Base-by-base conservation (phyloP, 2,888 invertebrate species). In the Watsonalla cultraria region DNA sequence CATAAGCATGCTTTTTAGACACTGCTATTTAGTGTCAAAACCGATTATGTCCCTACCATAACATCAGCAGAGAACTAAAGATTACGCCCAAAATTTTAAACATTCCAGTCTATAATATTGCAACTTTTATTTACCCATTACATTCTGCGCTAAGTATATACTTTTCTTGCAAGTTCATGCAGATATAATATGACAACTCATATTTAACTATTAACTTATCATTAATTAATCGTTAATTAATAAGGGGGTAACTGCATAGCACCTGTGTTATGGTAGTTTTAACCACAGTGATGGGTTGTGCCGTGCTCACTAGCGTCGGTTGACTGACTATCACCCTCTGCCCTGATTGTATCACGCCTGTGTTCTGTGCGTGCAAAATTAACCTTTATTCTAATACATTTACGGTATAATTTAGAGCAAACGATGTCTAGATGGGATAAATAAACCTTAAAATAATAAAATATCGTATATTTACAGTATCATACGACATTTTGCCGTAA, bases 321-420 rank as follows among this genome's bases (percentile, higher is more conserved):
- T 90, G 88, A 59, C 82, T 83, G 56, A 86, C 86, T 56, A 89
- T 85, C 77, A 91, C 88, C 62, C 90, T 83, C 76, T 90, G 90
- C 46, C 86, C 75, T 50, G 89, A 81, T 70, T 91, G 90, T 68
- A 91, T 88, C 76, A 91, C 88, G 60, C 89, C 90, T 47, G 88
- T 76, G 63, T 89, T 90, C 90, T 90, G 86, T 70, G 65, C 70
- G 66, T 66, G 59, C 66, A 64, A 64, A 48, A 59, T 52, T 51
- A 47, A 53, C 35, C 48, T 56, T 61, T 59, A 61, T 51, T 53
- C 55, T 52, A 45, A 51, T 51, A 50, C 48, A 2, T 11, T 0
- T 11, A 42, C 8, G 11, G 11, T 42, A 11, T 2, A 42, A 42
- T 42, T 42, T 42, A 4, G 11, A 42, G 5, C 11, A 42, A 42